Base-by-base conservation (phyloP, 1,140 invertebrate species). In the Cotesia glomerata region DNA sequence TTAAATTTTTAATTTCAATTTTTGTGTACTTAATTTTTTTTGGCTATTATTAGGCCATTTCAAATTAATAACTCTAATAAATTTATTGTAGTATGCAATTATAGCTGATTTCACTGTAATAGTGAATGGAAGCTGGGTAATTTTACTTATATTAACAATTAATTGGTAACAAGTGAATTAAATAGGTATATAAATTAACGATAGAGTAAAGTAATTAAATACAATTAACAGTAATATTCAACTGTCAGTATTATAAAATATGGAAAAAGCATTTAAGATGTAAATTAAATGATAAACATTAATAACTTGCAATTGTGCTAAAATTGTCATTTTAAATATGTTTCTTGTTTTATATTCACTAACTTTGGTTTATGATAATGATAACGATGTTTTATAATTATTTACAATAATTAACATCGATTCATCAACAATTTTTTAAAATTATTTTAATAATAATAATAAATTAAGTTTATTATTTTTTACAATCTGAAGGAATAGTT, bases 401-500 rank as follows among this genome's bases (percentile, higher is more conserved):
- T 45, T 45, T 45, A 8, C 7, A 45, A 45, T 45, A 7, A 45
- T 45, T 45, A 45, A 11, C 11, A 9, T 9, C 39, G 7, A 45
- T 26, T 26, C 26, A 26, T 26, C 26, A 26, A 26, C 26, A 26
- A 26, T 26, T 26, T 26, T 26, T 26, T 26, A 0, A 26, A 26
- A 26, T 26, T 26, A 26, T 26, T 26, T 26, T 26, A 26, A 26
- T 26, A 26, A 26, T 26, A 26, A 26, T 49, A 49, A 49, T 8
- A 49, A 49, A n/a, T 49, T 49, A 49, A 8, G 45, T 49, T 49
- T 49, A 16, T 54, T 54, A 54, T 54, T 86, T 83, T 80, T 85
- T 86, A 76, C 84, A 86, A 11, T 80, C 80, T 72, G 85, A 71
- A 18, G 79, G 78, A 7, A 80, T 81, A 35, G 81, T 77, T 70